Evolutionary conservation across 2,888 invertebrate genomes (phyloP).

Genomic region (Heliconius charithonia): DNA sequence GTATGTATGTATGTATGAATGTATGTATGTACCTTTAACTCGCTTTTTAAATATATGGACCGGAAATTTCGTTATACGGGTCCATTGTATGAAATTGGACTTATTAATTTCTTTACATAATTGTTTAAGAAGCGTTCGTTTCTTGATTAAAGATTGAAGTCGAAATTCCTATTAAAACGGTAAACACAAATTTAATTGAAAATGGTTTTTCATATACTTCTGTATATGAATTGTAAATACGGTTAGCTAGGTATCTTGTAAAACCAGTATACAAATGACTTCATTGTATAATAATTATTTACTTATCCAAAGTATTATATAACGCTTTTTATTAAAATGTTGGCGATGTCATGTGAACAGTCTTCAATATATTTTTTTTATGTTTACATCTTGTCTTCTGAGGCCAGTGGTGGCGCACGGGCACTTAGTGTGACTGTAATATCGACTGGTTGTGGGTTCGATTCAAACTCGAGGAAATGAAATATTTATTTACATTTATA

Average conservation of each 20-base stretch:
- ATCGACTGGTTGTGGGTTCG: no score
- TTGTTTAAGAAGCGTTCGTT: not conserved
- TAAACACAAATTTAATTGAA: not conserved
- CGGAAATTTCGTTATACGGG: conserved; percentile 34
- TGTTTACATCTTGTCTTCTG: not conserved
- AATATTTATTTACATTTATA: no score
- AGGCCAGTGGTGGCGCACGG: no score
- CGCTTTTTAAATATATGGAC: conserved; percentile 33
- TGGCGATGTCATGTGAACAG: not conserved
- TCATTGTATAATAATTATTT: conserved; percentile 9
- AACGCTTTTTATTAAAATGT: not conserved
- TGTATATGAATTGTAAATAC: not conserved
- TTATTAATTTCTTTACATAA: not conserved
- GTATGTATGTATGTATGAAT: conserved; percentile 9
- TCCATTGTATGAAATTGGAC: not conserved
- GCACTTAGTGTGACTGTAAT: no score
- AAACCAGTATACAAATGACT: conserved; percentile 15
- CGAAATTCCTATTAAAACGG: not conserved
- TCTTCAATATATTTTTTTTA: not conserved
- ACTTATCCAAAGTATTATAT: not conserved
- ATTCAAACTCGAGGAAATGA: no score
- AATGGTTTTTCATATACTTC: not conserved
- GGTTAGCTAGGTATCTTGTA: not conserved
- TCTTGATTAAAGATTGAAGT: not conserved
- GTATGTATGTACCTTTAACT: conserved; percentile 5